A percentile compares a stretch with the other conserved stretches of the same genome.
Evolutionary conservation across 2,113 vertebrate genomes (phyloP).

Genomic region (Ctenodactylus gundi): DNA sequence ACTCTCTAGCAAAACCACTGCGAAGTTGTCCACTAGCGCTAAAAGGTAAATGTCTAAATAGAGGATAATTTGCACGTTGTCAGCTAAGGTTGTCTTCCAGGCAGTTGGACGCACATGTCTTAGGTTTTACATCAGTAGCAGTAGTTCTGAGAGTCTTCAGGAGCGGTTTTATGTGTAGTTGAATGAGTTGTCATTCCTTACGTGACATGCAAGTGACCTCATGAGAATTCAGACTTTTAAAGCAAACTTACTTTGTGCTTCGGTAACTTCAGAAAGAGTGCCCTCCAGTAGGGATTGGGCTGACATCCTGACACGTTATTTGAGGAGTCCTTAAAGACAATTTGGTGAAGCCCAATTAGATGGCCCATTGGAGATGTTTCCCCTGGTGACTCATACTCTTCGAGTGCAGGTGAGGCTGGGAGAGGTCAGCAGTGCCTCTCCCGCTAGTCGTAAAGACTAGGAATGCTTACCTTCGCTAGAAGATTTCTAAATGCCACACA

Average conservation of each 20-base stretch:
- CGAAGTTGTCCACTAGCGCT: conserved; percentile 94
- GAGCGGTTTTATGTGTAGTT: not conserved
- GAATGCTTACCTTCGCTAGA: conserved; percentile 10
- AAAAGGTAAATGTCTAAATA: conserved; percentile 87
- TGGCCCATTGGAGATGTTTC: conserved; percentile 41
- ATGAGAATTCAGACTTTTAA: not conserved
- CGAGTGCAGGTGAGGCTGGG: not conserved
- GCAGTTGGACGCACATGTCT: not conserved
- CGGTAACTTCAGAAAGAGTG: conserved; percentile 31
- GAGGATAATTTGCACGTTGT: not conserved
- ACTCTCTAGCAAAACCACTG: conserved; percentile 95
- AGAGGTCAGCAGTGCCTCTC: not conserved
- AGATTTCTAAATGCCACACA: not conserved
- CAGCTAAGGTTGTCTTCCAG: not conserved
- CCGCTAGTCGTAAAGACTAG: conserved; percentile 4
- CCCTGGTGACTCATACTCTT: conserved; percentile 11
- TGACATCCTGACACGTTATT: conserved; percentile 14
- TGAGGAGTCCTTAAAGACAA: conserved; percentile 28
- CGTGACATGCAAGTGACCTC: not conserved
- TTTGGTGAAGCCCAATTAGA: conserved; percentile 28
- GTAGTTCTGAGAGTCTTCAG: not conserved
- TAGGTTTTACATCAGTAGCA: not conserved
- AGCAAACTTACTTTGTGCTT: conserved; percentile 29
- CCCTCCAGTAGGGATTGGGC: not conserved
- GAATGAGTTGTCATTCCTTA: conserved; percentile 45